Evolutionary conservation across 2,797 vertebrate genomes (phyloP).

Genomic region (Eupleurogrammus muticus): DNA sequence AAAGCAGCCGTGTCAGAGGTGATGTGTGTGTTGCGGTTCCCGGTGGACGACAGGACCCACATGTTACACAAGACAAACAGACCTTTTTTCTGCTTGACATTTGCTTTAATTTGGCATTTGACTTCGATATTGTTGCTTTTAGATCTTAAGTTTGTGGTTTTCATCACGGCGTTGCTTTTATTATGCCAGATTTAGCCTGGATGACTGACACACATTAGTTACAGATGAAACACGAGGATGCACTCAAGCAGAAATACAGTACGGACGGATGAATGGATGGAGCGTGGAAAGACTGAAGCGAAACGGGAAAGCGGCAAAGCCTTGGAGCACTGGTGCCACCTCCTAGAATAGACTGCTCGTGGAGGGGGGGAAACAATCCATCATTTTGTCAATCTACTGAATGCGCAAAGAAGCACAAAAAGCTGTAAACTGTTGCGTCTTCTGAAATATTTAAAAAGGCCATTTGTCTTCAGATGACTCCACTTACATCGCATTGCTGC

Average conservation of each 20-base stretch:
- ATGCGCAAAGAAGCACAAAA: background rate
- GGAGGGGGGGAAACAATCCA: background rate
- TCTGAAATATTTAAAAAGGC: background rate
- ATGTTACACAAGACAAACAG: slow-evolving; percentile 42
- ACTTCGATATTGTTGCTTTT: slow-evolving; percentile 31
- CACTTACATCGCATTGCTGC: background rate
- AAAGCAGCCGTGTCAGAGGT: slow-evolving; percentile 36
- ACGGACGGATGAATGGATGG: background rate
- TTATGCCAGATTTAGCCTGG: slow-evolving; percentile 10
- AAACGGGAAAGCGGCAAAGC: background rate
- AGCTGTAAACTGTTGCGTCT: background rate
- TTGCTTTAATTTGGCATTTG: slow-evolving; percentile 1
- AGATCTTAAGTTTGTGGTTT: slow-evolving; percentile 33
- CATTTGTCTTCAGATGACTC: background rate
- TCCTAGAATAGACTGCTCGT: background rate
- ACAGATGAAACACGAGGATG: slow-evolving; percentile 23
- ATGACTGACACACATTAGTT: slow-evolving; percentile 11
- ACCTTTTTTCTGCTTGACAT: slow-evolving; percentile 26
- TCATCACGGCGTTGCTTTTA: slow-evolving; percentile 29
- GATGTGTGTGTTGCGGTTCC: slow-evolving; percentile 59
- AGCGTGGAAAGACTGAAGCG: background rate
- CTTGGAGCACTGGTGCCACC: background rate
- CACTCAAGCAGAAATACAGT: slow-evolving; percentile 12
- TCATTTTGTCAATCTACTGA: slow-evolving; percentile 2
- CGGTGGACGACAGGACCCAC: slow-evolving; percentile 33